These are phyloP conservation scores for Cephus pulcher DNA, from an alignment of 2,888 invertebrate genomes.

Conservation along the genomic window DNA sequence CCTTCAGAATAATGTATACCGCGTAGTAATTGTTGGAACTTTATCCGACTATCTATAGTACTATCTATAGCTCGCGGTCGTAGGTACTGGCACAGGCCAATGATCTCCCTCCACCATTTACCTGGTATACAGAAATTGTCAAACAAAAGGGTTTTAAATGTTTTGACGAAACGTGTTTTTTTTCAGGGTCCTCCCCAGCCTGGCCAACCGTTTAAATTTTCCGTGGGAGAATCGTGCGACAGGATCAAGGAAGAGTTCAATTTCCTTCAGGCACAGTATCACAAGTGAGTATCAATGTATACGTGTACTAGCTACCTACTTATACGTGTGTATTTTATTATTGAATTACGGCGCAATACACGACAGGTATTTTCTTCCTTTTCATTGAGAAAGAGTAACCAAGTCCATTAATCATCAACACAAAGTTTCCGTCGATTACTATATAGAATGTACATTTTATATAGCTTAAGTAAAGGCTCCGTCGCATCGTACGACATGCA, in stretches of 20 bases:
- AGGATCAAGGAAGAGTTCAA: constrained; percentile 96
- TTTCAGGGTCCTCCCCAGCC: constrained; percentile 87
- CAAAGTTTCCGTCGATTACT: background rate
- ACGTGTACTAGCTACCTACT: background rate
- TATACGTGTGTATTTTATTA: background rate
- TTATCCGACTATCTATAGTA: background rate
- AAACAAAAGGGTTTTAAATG: background rate
- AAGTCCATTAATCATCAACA: background rate
- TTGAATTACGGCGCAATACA: background rate
- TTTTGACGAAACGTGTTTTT: constrained; percentile 32
- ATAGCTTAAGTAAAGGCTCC: background rate
- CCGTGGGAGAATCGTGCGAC: constrained; percentile 93
- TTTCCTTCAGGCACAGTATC: constrained; percentile 94
- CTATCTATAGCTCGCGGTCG: background rate
- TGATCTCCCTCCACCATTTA: background rate
- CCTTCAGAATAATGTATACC: background rate
- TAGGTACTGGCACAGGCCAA: background rate
- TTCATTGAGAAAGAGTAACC: background rate
- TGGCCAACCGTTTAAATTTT: constrained; percentile 94
- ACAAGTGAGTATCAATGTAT: constrained; percentile 80
- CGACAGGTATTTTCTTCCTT: background rate
- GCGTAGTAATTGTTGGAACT: background rate
- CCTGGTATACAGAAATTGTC: background rate
- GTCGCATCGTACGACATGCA: background rate
- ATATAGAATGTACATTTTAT: background rate